Conservation (phyloP, 2,888 invertebrate species). For the Melipona bicolor region DNA sequence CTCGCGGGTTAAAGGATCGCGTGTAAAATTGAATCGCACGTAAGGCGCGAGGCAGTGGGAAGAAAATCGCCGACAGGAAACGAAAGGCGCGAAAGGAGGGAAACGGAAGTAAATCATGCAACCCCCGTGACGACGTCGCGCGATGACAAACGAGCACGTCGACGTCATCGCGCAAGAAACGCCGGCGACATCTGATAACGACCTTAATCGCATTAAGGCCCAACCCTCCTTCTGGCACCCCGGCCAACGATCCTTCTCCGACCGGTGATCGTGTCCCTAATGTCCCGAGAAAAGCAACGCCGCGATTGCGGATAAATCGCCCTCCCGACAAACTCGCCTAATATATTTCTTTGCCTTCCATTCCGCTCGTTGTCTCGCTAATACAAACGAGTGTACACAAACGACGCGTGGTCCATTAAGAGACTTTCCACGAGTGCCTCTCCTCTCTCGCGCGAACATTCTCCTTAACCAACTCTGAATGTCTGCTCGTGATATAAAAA, state of each 20-base stretch:
- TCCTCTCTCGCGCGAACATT: too few species aligned
- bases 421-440: slow-evolving; percentile 20
- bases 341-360: slow-evolving; percentile 47
- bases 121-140: slow-evolving; percentile 81
- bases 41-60: slow-evolving; percentile 26
- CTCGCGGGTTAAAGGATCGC: neutral
- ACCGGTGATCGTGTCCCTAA: slow-evolving; percentile 65
- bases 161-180: slow-evolving; percentile 81
- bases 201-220: slow-evolving; percentile 81
- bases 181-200: slow-evolving; percentile 83
- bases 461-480: neutral
- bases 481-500: neutral
- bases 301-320: slow-evolving; percentile 71
- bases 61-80: slow-evolving; percentile 61
- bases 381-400: slow-evolving; percentile 22
- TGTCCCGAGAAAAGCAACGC: slow-evolving; percentile 65
- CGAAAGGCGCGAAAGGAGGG: slow-evolving; percentile 66
- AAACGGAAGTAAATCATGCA: slow-evolving; percentile 83
- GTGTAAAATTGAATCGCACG: slow-evolving; percentile 42
- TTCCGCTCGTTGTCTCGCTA: slow-evolving; percentile 20
- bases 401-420: slow-evolving; percentile 26
- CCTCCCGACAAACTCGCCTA: slow-evolving; percentile 44
- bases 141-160: slow-evolving; percentile 82
- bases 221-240: slow-evolving; percentile 38
- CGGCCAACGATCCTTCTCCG: slow-evolving; percentile 56